Percentiles rank a stretch among this genome's conserved stretches.
Evolutionary conservation across 2,113 vertebrate genomes (phyloP).

Genomic region (Phalacrocorax pelagicus): DNA sequence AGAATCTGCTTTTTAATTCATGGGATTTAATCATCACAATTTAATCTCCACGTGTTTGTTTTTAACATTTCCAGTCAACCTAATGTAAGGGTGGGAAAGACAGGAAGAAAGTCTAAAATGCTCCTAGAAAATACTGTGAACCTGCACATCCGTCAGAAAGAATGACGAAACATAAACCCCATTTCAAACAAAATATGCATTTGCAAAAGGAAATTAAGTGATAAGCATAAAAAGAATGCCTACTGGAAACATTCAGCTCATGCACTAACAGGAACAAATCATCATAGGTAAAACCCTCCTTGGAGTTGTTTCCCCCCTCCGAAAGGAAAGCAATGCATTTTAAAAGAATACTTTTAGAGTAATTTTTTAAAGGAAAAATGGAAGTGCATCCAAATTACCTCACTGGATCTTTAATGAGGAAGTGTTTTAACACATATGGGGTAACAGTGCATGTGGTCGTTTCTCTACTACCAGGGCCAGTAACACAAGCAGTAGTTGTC

Average conservation of each 20-base stretch:
- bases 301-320: not conserved
- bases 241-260: not conserved
- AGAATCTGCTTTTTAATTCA: not conserved
- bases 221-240: not conserved
- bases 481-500: not conserved
- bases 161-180: not conserved
- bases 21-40: not conserved
- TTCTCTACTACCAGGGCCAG: not conserved
- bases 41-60: not conserved
- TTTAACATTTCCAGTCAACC: not conserved
- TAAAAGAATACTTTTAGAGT: not conserved
- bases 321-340: not conserved
- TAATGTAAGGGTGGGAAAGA: not conserved
- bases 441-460: not conserved
- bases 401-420: not conserved
- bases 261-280: not conserved
- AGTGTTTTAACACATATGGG: not conserved
- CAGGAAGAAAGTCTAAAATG: not conserved
- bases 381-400: not conserved
- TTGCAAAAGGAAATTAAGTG: not conserved
- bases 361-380: not conserved
- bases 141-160: not conserved
- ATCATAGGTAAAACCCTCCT: not conserved
- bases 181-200: not conserved
- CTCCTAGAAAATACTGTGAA: not conserved